Base-by-base conservation (phyloP, 2,113 vertebrate species). In the Varanus salvator region DNA sequence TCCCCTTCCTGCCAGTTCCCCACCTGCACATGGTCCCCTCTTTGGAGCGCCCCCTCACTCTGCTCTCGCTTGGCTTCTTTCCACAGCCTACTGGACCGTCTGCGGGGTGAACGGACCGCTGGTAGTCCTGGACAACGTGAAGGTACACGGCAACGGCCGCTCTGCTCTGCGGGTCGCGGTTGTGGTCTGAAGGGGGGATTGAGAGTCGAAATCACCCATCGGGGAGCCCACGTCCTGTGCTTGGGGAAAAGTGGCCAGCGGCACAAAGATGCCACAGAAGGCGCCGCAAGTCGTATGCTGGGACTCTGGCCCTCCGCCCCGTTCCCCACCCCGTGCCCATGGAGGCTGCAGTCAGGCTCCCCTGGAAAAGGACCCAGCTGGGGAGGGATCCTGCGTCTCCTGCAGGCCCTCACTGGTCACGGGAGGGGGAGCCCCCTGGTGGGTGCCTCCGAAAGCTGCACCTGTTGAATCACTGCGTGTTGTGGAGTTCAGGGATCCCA, bases 121-220 rank as follows among this genome's bases (percentile, higher is more conserved):
- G 81, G 97, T 98, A 89, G 97, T 98, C 80, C 95, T 98, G 95
- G 97, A 98, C 93, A 97, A 97, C 0, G 97, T 98, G 31, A 98
- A 98, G 97, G 97, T 98, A 95, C 29, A 1, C 80, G 83, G 38
- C 38, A 3, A 19, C 0, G 5, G 1, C 1, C 44, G 12, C 74
- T 21, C 1, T 64, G 12, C 74, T 21, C 1, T 64, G 21, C 11
- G 60, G 9, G 17, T 15, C 8, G 60, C 21, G 7, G 27, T 6
- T 25, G 8, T 23, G 29, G 66, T 2, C 21, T 0, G 19, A 44
- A 14, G 12, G 23, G 19, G 38, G 31, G 34, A 64, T 38, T 25
- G 21, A 25, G 64, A 38, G 38, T 8, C 34, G 23, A 8, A 77
- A 77, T 77, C 11, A 66, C 23, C n/a, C 34, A 38, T 2, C 34